phyloP scores from a whole-genome alignment of 1,140 invertebrate genomes.

The Drosophila sucinea region DNA sequence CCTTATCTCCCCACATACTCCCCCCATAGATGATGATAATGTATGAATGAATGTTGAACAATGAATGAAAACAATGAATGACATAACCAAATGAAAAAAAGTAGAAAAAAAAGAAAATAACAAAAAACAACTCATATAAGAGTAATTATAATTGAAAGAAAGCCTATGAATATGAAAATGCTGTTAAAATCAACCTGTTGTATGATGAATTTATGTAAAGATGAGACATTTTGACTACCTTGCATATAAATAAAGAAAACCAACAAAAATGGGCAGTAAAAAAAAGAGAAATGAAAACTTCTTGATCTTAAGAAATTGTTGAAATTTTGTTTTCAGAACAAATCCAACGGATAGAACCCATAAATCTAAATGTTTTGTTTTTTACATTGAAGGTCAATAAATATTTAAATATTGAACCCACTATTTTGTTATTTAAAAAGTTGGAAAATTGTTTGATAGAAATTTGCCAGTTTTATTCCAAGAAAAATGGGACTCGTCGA shows the following conservation, averaged over 20 bases:
- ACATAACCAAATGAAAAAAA: slow-evolving; percentile 20
- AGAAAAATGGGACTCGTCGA: no score
- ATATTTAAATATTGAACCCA: not conserved
- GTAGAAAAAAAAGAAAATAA: not conserved
- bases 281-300: not conserved
- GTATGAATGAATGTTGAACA: slow-evolving; percentile 45
- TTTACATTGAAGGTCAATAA: not conserved
- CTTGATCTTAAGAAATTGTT: not conserved
- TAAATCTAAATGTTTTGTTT: not conserved
- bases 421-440: not conserved
- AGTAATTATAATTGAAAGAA: not conserved
- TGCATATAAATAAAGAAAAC: slow-evolving; percentile 49
- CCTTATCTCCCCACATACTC: not conserved
- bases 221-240: slow-evolving; percentile 51
- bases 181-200: slow-evolving; percentile 68
- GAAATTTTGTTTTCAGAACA: not conserved
- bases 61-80: slow-evolving; percentile 35
- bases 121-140: not conserved
- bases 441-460: not conserved
- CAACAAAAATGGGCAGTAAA: slow-evolving; percentile 34
- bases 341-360: not conserved
- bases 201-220: slow-evolving; percentile 66
- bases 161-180: slow-evolving; percentile 29
- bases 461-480: no score
- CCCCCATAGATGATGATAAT: slow-evolving; percentile 22